Percentiles rank a stretch among this genome's conserved stretches.
Conservation (phyloP, 2,888 invertebrate species). For the Agrilus mali region DNA sequence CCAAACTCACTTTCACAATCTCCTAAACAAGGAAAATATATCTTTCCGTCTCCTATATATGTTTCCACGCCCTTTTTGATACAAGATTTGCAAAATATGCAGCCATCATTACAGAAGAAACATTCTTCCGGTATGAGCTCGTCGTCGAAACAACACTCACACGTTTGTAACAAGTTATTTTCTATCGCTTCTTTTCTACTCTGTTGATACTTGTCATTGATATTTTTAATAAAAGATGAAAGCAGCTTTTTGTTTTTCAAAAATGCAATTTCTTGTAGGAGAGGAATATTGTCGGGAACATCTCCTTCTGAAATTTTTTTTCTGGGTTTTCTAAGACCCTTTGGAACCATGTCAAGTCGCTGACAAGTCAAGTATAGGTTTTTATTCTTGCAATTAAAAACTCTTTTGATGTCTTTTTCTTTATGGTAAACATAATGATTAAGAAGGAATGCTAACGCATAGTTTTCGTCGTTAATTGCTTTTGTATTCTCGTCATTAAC, state of each 20-base stretch:
- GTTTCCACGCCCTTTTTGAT: slow-evolving; percentile 30
- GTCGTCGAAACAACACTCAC: slow-evolving; percentile 43
- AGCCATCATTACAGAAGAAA: slow-evolving; percentile 31
- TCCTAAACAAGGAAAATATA: slow-evolving; percentile 34
- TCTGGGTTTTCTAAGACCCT: slow-evolving; percentile 4
- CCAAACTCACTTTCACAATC: slow-evolving; percentile 28
- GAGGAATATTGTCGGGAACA: slow-evolving; percentile 18
- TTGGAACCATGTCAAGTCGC: too few species aligned
- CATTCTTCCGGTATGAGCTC: slow-evolving; percentile 35
- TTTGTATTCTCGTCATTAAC: too few species aligned
- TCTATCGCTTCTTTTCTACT: slow-evolving; percentile 24
- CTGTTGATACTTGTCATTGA: slow-evolving; percentile 13
- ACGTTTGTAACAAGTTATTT: slow-evolving; percentile 32
- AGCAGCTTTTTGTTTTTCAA: slow-evolving; percentile 24
- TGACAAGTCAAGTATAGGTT: too few species aligned
- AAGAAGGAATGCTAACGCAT: too few species aligned
- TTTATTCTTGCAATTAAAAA: too few species aligned
- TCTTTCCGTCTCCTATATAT: slow-evolving; percentile 30
- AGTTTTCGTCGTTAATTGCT: too few species aligned
- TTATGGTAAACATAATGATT: too few species aligned
- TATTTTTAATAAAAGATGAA: slow-evolving; percentile 14
- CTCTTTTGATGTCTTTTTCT: too few species aligned
- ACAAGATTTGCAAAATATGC: slow-evolving; percentile 36
- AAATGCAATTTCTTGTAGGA: slow-evolving; percentile 23
- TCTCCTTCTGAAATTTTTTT: slow-evolving; percentile 7